Percentiles rank a stretch among this genome's conserved stretches.
phyloP scores from a whole-genome alignment of 2,797 vertebrate genomes.

The Furcifer pardalis region DNA sequence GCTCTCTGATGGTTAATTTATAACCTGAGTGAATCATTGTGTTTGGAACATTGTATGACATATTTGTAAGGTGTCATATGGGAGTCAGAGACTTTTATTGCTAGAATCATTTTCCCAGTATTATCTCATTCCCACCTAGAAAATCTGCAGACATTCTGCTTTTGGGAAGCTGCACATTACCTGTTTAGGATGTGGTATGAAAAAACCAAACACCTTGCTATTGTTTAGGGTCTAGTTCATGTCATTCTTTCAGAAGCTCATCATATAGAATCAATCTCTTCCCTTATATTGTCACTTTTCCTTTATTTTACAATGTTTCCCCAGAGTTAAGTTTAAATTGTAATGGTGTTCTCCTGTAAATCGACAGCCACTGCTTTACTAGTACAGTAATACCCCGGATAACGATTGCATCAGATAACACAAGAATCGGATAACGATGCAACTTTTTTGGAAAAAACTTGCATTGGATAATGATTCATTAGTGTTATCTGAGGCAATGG shows the following conservation, averaged over 20 bases:
- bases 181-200: background rate
- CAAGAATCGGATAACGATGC: too few species aligned
- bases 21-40: background rate
- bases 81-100: background rate
- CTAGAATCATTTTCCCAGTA: background rate
- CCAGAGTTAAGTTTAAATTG: background rate
- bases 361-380: background rate
- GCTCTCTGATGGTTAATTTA: background rate
- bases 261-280: background rate
- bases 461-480: too few species aligned
- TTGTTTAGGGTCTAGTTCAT: background rate
- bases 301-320: background rate
- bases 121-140: background rate
- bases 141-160: constrained; percentile 1
- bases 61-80: constrained; percentile 4
- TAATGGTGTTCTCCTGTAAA: background rate
- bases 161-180: background rate
- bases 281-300: background rate
- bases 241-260: background rate
- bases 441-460: too few species aligned
- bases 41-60: background rate
- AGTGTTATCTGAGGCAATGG: too few species aligned
- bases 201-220: background rate
- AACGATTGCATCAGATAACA: too few species aligned
- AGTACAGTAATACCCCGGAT: too few species aligned